Evolutionary conservation across 2,113 vertebrate genomes (phyloP), one percentile per base, ranked within the genome.

Genomic region (Trichomycterus rosablanca): DNA sequence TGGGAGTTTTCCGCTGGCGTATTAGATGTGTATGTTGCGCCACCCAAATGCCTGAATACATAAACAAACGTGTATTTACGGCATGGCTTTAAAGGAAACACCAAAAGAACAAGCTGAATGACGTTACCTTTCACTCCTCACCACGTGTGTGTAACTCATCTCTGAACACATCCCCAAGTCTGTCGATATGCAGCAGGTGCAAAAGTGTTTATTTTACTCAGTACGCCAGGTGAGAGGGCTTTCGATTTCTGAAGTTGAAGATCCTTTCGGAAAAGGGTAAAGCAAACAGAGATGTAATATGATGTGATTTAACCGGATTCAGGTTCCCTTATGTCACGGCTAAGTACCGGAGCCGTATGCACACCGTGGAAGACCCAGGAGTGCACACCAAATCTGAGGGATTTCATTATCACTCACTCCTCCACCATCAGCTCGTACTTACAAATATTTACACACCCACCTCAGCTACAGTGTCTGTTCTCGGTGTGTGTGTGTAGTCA

Each of bases 281-380:
- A 72, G 63, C 51, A 58, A 46, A 67, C 60, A 75, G 52, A 46
- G 15, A 20, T 32, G 59, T 60, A 64, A 74, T 61, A 24, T 64
- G 51, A 68, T 34, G 57, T 54, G 65, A 73, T 72, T 71, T 46
- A 37, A 70, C 53, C 34, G 74, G 70, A 55, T 70, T 53, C 12
- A 3, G 9, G 14, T 56, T 45, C 28, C 65, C 60, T 44, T 55
- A 52, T 56, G 56, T 51, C 42, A 56, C 7, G 49, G 67, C 30
- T 22, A 57, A 44, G 49, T 61, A 46, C 28, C 55, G 57, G n/a
- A 37, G 53, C 39, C 56, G 45, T 65, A 43, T 24, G 66, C 46
- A 60, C 22, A 62, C 32, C 37, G 16, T 50, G 46, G 23, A 52
- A 57, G 40, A 44, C 61, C 73, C 59, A 72, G 53, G 28, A 71